Conservation (phyloP, 2,113 vertebrate species). For the Cyanoliseus patagonus region DNA sequence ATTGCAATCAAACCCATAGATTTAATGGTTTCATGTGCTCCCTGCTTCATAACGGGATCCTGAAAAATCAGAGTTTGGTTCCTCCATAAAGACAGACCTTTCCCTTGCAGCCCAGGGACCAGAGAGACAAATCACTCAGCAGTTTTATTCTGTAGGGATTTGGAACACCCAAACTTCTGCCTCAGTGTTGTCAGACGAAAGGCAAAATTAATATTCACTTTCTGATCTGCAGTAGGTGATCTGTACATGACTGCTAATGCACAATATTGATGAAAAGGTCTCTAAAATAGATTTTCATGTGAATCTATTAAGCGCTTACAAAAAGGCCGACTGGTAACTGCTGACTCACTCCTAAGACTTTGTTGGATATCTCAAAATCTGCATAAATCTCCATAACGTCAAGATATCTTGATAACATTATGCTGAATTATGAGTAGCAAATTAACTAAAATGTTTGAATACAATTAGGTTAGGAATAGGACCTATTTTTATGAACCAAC, state of each 20-base stretch:
- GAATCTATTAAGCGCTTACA: slow-evolving; percentile 40
- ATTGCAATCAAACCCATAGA: neutral
- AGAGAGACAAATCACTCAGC: neutral
- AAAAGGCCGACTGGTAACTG: slow-evolving; percentile 38
- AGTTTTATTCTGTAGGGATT: slow-evolving; percentile 32
- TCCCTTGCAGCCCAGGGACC: neutral
- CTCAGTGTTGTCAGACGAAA: neutral
- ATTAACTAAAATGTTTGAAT: slow-evolving; percentile 84
- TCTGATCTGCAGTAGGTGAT: slow-evolving; percentile 9
- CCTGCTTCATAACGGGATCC: neutral
- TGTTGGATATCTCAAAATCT: slow-evolving; percentile 68
- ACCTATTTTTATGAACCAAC: slow-evolving; percentile 74
- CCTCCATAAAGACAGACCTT: slow-evolving; percentile 28
- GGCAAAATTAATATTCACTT: neutral
- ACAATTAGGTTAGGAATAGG: slow-evolving; percentile 78
- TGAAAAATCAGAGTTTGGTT: neutral
- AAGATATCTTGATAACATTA: slow-evolving; percentile 77
- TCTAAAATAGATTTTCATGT: slow-evolving; percentile 38
- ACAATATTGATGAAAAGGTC: neutral
- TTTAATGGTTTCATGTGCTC: neutral
- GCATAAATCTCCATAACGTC: slow-evolving; percentile 81
- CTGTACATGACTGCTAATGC: slow-evolving; percentile 1
- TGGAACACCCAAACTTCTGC: neutral
- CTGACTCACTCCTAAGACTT: slow-evolving; percentile 59
- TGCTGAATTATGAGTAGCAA: slow-evolving; percentile 81